A percentile compares a stretch with the other conserved stretches of the same genome.
phyloP scores from a whole-genome alignment of 2,888 invertebrate genomes.

The Phrixothrix hirtus region DNA sequence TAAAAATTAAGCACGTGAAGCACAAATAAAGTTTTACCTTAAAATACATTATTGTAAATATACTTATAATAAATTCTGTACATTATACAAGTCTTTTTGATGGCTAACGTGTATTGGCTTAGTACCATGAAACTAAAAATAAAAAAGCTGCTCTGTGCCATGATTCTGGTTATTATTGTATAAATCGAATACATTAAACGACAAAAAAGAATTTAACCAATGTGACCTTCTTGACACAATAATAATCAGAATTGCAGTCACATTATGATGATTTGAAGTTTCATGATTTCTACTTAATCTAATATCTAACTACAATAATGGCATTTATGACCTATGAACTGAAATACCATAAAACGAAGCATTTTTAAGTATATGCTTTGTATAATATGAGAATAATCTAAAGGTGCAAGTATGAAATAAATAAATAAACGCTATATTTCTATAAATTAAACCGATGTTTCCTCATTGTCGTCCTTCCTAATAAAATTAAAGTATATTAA shows the following conservation, averaged over 20 bases:
- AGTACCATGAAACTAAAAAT: too few relatives aligned
- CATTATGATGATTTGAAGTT: too few relatives aligned
- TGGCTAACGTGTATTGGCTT: background rate
- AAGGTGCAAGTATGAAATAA: slow-evolving; percentile 6
- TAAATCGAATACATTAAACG: too few relatives aligned
- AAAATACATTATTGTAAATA: slow-evolving; percentile 1
- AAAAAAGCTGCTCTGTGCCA: too few relatives aligned
- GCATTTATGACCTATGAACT: too few relatives aligned
- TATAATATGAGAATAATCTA: background rate
- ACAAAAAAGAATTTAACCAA: too few relatives aligned
- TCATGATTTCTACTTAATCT: too few relatives aligned
- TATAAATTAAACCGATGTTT: slow-evolving; percentile 53
- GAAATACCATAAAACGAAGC: too few relatives aligned
- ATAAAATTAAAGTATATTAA: slow-evolving; percentile 34
- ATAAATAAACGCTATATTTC: slow-evolving; percentile 7
- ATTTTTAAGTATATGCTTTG: background rate
- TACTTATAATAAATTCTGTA: background rate
- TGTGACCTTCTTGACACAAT: too few relatives aligned
- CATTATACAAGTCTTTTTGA: slow-evolving; percentile 2
- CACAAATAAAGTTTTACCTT: background rate
- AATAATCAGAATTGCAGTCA: too few relatives aligned
- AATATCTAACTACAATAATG: too few relatives aligned
- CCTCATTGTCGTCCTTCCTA: slow-evolving; percentile 57
- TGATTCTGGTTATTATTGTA: too few relatives aligned
- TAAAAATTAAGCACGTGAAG: slow-evolving; percentile 10